A percentile compares a stretch with the other conserved stretches of the same genome.
Conservation (phyloP, 2,797 vertebrate genomes). For the Mycteria americana region DNA sequence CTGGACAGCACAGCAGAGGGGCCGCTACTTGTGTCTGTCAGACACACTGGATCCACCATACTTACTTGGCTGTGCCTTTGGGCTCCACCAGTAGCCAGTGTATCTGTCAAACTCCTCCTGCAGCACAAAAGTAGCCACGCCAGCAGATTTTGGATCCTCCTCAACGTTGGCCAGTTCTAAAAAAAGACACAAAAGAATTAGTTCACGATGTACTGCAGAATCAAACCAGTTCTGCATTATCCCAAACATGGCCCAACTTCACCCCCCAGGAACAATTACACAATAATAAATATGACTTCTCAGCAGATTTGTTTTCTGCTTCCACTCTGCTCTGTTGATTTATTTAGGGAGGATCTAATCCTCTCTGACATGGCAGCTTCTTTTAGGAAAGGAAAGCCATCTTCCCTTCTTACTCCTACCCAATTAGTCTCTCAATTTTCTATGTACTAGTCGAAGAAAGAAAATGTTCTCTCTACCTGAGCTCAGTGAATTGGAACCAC, state of each 20-base stretch:
- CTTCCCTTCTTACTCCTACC: background rate
- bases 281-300: background rate
- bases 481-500: background rate
- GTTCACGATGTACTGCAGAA: background rate
- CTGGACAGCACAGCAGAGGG: background rate
- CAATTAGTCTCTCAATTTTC: background rate
- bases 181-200: background rate
- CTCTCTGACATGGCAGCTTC: background rate
- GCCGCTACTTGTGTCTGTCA: background rate
- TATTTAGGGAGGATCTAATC: background rate
- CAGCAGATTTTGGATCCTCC: slow-evolving; percentile 82
- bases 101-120: slow-evolving; percentile 86
- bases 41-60: background rate
- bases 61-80: slow-evolving; percentile 76
- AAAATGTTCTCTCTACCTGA: background rate
- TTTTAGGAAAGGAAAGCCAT: slow-evolving; percentile 1
- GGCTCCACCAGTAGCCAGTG: slow-evolving; percentile 85
- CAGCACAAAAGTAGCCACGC: slow-evolving; percentile 82
- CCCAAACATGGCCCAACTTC: background rate
- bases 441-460: background rate
- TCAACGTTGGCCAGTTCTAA: slow-evolving; percentile 78
- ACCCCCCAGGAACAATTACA: background rate
- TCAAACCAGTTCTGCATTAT: background rate
- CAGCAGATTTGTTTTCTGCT: slow-evolving; percentile 8
- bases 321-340: background rate